phyloP scores from a whole-genome alignment of 2,888 invertebrate genomes.

The Choristoneura rosaceana region DNA sequence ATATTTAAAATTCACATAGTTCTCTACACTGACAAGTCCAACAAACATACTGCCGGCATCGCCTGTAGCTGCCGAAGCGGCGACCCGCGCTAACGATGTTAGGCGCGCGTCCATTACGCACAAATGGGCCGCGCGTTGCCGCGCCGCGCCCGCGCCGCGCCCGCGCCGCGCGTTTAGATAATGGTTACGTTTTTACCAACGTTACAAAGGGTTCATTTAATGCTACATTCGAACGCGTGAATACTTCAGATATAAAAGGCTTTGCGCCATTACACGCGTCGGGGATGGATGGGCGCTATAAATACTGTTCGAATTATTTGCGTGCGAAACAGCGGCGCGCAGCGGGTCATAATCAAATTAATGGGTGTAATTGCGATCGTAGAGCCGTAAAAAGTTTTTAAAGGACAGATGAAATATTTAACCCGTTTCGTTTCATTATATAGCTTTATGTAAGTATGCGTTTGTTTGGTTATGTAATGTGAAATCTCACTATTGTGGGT shows the following conservation, averaged over 20 bases:
- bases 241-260: slow-evolving; percentile 34
- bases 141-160: slow-evolving; percentile 18
- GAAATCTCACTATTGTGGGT: neutral
- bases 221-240: slow-evolving; percentile 26
- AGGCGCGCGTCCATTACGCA: slow-evolving; percentile 26
- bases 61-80: too few relatives aligned
- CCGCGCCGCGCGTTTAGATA: slow-evolving; percentile 17
- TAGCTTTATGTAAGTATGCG: neutral
- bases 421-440: neutral
- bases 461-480: neutral
- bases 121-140: neutral
- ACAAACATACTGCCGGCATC: too few relatives aligned
- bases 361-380: slow-evolving; percentile 2
- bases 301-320: slow-evolving; percentile 22
- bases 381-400: slow-evolving; percentile 1
- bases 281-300: slow-evolving; percentile 28
- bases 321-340: slow-evolving; percentile 10
- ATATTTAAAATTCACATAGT: too few relatives aligned
- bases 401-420: neutral
- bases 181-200: slow-evolving; percentile 30
- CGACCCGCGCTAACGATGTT: slow-evolving; percentile 21
- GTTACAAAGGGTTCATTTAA: slow-evolving; percentile 34
- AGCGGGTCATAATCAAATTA: slow-evolving; percentile 20
- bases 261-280: slow-evolving; percentile 23
- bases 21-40: too few relatives aligned